phyloP scores from a whole-genome alignment of 2,888 invertebrate genomes.

The Lydus trimaculatus region DNA sequence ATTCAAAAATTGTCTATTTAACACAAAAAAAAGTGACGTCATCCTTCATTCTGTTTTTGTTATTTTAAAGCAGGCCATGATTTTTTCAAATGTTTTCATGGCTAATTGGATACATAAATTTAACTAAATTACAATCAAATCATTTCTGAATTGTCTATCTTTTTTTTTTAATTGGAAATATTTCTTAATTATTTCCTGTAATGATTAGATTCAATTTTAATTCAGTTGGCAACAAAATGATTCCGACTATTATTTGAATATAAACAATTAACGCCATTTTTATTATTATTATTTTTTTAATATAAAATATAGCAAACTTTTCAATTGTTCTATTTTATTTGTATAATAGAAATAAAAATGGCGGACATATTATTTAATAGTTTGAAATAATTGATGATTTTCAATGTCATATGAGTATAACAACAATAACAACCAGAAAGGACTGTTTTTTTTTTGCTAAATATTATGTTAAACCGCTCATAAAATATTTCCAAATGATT shows the following conservation, averaged over 20 bases:
- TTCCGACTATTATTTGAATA: too few relatives aligned
- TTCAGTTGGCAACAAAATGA: constrained; percentile 1
- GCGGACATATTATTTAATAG: constrained; percentile 44
- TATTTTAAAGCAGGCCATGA: neutral
- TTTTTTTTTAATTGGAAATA: neutral
- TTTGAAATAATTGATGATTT: constrained; percentile 43
- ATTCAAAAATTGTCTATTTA: neutral
- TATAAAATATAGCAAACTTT: neutral
- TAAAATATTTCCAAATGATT: constrained; percentile 43
- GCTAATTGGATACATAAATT: neutral
- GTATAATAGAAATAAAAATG: constrained; percentile 23
- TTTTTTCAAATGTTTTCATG: neutral
- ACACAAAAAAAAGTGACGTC: too few relatives aligned
- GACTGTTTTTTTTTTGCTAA: neutral
- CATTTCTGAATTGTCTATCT: neutral
- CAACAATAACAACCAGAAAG: constrained; percentile 31
- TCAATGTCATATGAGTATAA: constrained; percentile 52
- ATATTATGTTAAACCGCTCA: constrained; percentile 26
- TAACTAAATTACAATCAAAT: neutral
- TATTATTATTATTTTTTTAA: too few relatives aligned
- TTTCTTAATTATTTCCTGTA: constrained; percentile 3
- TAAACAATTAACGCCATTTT: too few relatives aligned
- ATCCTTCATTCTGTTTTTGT: too few relatives aligned
- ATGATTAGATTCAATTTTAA: neutral
- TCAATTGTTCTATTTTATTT: too few relatives aligned